Percentiles rank a stretch among this genome's conserved stretches.
These are phyloP conservation scores for Acanthosepion pharaonis DNA, from an alignment of 2,888 invertebrate genomes.

Conservation along the genomic window DNA sequence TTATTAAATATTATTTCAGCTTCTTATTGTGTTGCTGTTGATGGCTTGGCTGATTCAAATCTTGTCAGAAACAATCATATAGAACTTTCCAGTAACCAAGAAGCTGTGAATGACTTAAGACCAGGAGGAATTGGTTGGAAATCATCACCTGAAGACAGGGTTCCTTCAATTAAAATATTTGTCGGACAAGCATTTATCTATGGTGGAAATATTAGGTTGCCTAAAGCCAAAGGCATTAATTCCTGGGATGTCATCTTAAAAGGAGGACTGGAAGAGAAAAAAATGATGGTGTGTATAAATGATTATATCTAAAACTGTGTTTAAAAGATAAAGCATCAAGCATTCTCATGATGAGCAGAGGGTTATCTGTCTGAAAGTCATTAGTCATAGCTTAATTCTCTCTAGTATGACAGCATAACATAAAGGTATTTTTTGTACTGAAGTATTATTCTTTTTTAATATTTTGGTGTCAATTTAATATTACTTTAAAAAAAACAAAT, in stretches of 20 bases:
- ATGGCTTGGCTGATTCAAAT: constrained; percentile 13
- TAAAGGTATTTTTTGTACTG: no score
- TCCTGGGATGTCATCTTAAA: constrained; percentile 33
- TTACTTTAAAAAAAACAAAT: no score
- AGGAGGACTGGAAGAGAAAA: constrained; percentile 15
- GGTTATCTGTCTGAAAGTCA: no score
- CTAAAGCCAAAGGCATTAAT: neutral
- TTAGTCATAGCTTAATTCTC: no score
- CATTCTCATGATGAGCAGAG: neutral
- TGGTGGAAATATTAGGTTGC: constrained; percentile 12
- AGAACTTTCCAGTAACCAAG: constrained; percentile 25
- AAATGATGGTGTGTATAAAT: constrained; percentile 24
- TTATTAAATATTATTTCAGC: neutral
- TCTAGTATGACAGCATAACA: no score
- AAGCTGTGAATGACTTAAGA: neutral
- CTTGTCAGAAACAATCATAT: neutral
- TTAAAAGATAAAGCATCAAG: neutral
- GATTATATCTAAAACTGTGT: neutral
- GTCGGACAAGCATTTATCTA: constrained; percentile 41
- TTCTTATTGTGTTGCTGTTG: neutral
- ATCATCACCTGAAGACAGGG: neutral
- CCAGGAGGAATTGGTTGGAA: constrained; percentile 45
- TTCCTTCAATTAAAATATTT: constrained; percentile 40
- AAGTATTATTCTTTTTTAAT: no score
- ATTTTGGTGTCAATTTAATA: no score